A percentile compares a stretch with the other conserved stretches of the same genome.
phyloP scores from a whole-genome alignment of 1,140 invertebrate species.

The Berghia stephanieae region DNA sequence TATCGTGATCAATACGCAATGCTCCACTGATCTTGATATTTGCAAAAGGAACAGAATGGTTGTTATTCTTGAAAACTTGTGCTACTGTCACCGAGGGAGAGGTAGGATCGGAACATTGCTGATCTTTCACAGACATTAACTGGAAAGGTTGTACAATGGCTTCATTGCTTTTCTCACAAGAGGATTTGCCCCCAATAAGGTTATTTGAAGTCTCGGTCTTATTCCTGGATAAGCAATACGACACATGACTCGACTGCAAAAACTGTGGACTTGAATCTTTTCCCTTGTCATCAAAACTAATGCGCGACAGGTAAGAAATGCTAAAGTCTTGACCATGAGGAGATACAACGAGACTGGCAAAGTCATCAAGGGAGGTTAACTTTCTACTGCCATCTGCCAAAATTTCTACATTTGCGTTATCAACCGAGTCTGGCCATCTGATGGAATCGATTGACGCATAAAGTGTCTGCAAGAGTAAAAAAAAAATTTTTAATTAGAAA shows the following conservation, averaged over 20 bases:
- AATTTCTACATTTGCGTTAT: conserved; percentile 40
- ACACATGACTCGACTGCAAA: background rate
- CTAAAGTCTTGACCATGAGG: conserved; percentile 55
- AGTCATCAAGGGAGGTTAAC: conserved; percentile 49
- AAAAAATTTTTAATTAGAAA: background rate
- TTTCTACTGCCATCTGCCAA: conserved; percentile 47
- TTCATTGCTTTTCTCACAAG: background rate
- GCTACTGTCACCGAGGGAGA: too few relatives aligned
- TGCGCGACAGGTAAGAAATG: conserved; percentile 49
- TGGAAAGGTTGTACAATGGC: background rate
- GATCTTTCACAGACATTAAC: too few relatives aligned
- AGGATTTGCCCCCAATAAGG: background rate
- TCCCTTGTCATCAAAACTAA: conserved; percentile 40
- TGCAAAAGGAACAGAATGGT: too few relatives aligned
- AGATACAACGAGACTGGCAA: conserved; percentile 48
- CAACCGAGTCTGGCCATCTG: conserved; percentile 40
- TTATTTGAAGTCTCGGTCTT: too few relatives aligned
- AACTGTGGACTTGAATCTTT: conserved; percentile 6
- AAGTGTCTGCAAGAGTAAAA: conserved; percentile 42
- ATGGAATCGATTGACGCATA: conserved; percentile 46
- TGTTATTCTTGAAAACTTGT: too few relatives aligned
- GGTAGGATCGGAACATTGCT: too few relatives aligned
- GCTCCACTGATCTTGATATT: too few relatives aligned
- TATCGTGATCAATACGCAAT: too few relatives aligned
- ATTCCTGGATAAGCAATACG: background rate